Evolutionary conservation across 2,797 vertebrate species (phyloP).

Genomic region (Eulemur coronatus): DNA sequence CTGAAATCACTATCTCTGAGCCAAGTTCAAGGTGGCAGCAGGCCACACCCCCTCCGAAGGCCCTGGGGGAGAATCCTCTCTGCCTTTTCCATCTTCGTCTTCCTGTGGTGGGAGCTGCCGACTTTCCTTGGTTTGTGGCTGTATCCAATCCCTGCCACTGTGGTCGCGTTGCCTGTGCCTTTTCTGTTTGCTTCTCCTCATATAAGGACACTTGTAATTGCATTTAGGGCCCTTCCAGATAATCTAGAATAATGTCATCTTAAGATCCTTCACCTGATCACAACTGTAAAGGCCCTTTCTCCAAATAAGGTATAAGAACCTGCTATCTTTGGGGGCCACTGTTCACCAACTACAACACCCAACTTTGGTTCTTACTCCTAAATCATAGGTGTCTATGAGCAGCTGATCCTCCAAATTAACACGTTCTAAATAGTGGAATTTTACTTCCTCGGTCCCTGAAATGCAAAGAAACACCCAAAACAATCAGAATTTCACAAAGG

Average conservation of each 20-base stretch:
- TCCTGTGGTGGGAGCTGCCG: background rate
- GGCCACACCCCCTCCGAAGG: rapidly evolving
- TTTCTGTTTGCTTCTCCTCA: background rate
- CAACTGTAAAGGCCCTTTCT: background rate
- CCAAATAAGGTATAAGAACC: background rate
- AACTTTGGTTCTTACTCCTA: background rate
- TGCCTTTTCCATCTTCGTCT: background rate
- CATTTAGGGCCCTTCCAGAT: background rate
- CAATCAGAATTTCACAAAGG: background rate
- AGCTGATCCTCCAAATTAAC: background rate
- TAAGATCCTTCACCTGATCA: background rate
- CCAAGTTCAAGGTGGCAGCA: background rate
- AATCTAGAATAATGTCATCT: background rate
- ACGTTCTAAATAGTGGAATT: background rate
- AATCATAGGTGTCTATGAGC: background rate
- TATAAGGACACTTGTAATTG: background rate
- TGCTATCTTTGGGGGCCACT: background rate
- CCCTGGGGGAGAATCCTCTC: background rate
- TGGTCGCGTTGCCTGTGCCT: background rate
- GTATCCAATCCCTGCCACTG: background rate
- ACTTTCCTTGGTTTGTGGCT: background rate
- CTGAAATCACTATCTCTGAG: background rate
- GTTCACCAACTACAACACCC: background rate
- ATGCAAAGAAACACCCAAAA: background rate
- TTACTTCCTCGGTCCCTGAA: background rate